A percentile compares a stretch with the other conserved stretches of the same genome.
phyloP scores from a whole-genome alignment of 2,113 vertebrate genomes.

The Cyanoliseus patagonus region DNA sequence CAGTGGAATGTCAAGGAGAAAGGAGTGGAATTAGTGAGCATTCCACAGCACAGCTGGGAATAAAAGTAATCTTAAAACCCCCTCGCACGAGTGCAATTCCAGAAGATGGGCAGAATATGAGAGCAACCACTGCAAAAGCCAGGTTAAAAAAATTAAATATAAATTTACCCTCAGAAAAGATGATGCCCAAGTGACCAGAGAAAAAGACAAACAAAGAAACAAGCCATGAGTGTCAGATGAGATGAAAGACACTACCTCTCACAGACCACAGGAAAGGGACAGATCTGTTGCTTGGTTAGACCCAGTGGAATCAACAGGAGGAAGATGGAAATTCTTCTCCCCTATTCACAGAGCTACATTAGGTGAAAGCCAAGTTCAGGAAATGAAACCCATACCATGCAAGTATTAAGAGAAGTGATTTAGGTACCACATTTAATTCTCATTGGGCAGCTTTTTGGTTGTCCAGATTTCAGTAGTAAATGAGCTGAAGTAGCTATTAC shows the following conservation, averaged over 20 bases:
- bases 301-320: fast-evolving
- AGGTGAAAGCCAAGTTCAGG: background rate
- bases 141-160: background rate
- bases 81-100: background rate
- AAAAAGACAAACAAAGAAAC: background rate
- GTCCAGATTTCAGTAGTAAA: background rate
- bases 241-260: background rate
- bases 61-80: background rate
- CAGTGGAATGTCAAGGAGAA: background rate
- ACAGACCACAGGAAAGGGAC: background rate
- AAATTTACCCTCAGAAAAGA: background rate
- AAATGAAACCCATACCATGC: background rate
- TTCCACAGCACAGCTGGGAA: background rate
- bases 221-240: fast-evolving
- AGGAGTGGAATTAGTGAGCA: background rate
- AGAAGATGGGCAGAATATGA: background rate
- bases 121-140: background rate
- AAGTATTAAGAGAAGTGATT: background rate
- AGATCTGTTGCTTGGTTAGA: background rate
- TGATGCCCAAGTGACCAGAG: background rate
- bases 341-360: background rate
- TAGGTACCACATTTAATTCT: background rate
- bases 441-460: background rate
- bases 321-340: background rate
- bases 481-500: background rate